These are phyloP conservation scores for Albula goreensis DNA, from an alignment of 2,113 vertebrate genomes.

Conservation along the genomic window DNA sequence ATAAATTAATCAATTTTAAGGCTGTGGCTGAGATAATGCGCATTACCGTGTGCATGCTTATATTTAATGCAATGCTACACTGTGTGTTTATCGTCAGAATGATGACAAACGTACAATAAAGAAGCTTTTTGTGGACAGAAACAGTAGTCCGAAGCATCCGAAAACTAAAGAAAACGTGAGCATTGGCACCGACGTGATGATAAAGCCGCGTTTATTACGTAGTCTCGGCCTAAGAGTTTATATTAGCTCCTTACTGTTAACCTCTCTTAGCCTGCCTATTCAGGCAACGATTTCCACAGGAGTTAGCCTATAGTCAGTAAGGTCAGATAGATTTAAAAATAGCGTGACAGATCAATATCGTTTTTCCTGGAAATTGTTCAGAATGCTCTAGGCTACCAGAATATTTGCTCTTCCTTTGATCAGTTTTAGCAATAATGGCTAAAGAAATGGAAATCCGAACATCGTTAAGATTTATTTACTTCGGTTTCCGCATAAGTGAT, in stretches of 20 bases:
- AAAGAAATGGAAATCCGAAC: background rate
- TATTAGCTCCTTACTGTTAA: background rate
- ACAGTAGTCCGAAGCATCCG: no score
- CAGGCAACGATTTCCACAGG: background rate
- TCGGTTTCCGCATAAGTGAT: background rate
- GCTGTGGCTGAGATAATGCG: no score
- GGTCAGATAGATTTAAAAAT: background rate
- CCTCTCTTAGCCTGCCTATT: background rate
- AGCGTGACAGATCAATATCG: conserved; percentile 6
- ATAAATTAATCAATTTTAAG: no score
- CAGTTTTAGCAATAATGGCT: no score
- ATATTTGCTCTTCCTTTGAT: background rate
- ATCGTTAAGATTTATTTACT: background rate
- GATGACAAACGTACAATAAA: no score
- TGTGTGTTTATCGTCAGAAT: no score
- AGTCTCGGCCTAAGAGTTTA: background rate
- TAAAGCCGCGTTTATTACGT: no score
- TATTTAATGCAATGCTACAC: no score
- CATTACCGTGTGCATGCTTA: no score
- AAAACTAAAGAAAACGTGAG: background rate
- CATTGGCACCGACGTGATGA: background rate
- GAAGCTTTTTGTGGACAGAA: no score
- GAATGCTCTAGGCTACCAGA: background rate
- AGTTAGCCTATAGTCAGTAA: background rate
- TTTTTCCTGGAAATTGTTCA: background rate